phyloP scores from a whole-genome alignment of 2,113 vertebrate genomes.

The Ptilorrhoa leucosticta region DNA sequence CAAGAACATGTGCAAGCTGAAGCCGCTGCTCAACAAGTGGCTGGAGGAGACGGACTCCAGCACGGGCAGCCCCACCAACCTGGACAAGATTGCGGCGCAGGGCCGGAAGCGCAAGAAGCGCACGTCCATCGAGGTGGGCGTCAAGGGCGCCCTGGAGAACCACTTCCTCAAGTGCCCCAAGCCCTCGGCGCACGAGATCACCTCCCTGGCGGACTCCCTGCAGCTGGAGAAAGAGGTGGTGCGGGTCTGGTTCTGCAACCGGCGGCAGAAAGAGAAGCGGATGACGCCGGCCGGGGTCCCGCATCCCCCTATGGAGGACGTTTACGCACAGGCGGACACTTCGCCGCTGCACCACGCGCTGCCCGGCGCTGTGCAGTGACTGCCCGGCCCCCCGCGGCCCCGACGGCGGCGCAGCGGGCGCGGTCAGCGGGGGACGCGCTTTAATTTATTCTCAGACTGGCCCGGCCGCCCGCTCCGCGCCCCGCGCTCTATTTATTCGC shows the following conservation, averaged over 20 bases:
- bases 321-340: conserved; percentile 93
- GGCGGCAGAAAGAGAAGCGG: conserved; percentile 99
- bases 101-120: conserved; percentile 98
- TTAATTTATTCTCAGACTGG: conserved; percentile 52
- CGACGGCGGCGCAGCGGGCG: conserved; percentile 9
- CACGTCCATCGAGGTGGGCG: conserved; percentile 97
- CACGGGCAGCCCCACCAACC: conserved; percentile 95
- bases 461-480: conserved; percentile 1
- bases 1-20: conserved; percentile 83
- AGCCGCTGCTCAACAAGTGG: conserved; percentile 92
- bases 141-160: conserved; percentile 96
- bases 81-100: conserved; percentile 98
- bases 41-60: conserved; percentile 98
- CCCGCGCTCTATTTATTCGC: conserved; percentile 72
- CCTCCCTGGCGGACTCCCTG: conserved; percentile 91
- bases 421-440: not conserved
- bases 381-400: conserved; percentile 37
- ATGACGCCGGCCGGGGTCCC: conserved; percentile 95
- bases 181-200: conserved; percentile 98
- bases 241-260: conserved; percentile 99
- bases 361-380: conserved; percentile 94
- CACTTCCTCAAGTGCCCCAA: conserved; percentile 99
- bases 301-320: conserved; percentile 97
- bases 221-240: conserved; percentile 99
- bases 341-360: conserved; percentile 93